These are phyloP conservation scores for Corythoichthys haematopterus DNA, from an alignment of 2,113 vertebrate genomes.

Conservation along the genomic window DNA sequence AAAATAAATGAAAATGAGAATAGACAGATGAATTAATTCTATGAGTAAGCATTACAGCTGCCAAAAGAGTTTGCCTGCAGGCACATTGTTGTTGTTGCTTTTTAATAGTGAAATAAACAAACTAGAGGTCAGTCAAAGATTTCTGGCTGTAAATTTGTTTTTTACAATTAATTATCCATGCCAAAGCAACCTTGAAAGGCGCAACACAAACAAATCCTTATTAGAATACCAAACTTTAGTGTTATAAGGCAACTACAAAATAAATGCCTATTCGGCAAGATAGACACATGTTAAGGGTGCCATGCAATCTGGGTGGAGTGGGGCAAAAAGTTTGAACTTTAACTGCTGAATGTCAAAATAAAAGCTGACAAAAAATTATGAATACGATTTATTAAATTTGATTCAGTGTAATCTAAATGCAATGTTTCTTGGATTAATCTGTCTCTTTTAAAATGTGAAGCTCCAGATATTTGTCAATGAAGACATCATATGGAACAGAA, in stretches of 20 bases:
- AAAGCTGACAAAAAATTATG: too few relatives aligned
- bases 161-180: conserved; percentile 1
- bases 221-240: background rate
- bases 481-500: too few relatives aligned
- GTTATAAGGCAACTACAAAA: background rate
- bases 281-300: too few relatives aligned
- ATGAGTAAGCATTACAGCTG: background rate
- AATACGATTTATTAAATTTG: too few relatives aligned
- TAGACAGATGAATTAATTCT: background rate
- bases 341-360: too few relatives aligned
- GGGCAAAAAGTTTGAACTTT: too few relatives aligned
- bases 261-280: too few relatives aligned
- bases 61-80: background rate
- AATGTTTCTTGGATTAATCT: too few relatives aligned
- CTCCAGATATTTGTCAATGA: too few relatives aligned
- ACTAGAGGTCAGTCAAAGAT: conserved; percentile 8
- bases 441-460: too few relatives aligned
- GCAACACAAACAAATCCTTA: background rate
- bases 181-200: conserved; percentile 3
- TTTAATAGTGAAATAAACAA: conserved; percentile 6
- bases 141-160: background rate
- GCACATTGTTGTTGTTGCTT: background rate
- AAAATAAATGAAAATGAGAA: background rate
- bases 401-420: too few relatives aligned
- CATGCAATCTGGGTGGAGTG: too few relatives aligned